These are phyloP conservation scores for Akabosia matsudoensis DNA, from an alignment of 1,140 invertebrate genomes.

Conservation along the genomic window DNA sequence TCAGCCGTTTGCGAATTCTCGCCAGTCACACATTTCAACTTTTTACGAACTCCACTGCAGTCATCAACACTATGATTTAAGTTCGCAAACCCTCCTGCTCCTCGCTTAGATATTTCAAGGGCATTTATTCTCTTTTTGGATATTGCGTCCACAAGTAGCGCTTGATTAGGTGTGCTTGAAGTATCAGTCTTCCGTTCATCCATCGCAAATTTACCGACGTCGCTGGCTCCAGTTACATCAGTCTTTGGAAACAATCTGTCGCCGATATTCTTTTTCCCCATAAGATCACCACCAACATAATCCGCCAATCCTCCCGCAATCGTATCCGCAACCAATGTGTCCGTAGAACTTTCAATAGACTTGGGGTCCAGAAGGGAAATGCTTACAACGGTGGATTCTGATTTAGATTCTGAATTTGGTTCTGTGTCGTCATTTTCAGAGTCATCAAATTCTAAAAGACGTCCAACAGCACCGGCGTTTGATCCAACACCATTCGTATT, in stretches of 20 bases:
- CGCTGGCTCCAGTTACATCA: not conserved
- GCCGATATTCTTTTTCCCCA: not conserved
- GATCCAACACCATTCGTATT: constrained; percentile 18
- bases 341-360: constrained; percentile 55
- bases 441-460: constrained; percentile 11
- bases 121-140: no score
- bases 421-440: constrained; percentile 43
- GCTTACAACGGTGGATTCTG: constrained; percentile 41
- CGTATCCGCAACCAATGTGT: constrained; percentile 53
- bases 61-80: no score
- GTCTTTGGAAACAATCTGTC: not conserved
- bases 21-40: no score
- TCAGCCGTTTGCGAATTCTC: no score
- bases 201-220: not conserved
- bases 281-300: constrained; percentile 28
- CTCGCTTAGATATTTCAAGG: no score
- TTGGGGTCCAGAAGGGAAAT: constrained; percentile 34
- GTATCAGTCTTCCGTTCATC: constrained; percentile 5
- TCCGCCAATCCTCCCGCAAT: constrained; percentile 35
- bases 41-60: no score
- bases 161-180: not conserved
- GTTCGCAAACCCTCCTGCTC: no score
- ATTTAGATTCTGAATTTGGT: constrained; percentile 37
- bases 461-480: not conserved
- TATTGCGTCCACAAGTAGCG: no score